These are phyloP conservation scores for Odontomachus brunneus DNA, from an alignment of 1,140 invertebrate species.

Conservation along the genomic window DNA sequence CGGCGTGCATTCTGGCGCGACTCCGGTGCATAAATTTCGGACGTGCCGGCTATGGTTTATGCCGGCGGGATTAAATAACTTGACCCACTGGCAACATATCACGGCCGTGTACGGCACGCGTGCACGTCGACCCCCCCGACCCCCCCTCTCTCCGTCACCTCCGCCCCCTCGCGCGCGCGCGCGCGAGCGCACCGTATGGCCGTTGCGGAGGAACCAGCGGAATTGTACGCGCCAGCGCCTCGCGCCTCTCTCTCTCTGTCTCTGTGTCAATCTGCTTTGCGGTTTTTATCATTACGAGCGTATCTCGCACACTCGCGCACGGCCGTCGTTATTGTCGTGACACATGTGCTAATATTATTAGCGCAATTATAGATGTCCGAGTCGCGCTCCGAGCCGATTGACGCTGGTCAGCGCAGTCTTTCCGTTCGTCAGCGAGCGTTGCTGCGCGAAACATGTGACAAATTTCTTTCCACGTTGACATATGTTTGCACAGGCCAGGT, in stretches of 20 bases:
- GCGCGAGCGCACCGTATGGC: no score
- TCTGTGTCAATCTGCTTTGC: background rate
- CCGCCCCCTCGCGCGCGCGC: no score
- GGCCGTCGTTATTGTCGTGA: background rate
- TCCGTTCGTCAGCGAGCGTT: no score
- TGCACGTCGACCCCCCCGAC: background rate
- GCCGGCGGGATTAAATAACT: constrained; percentile 83
- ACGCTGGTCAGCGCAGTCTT: no score
- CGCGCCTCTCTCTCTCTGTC: no score
- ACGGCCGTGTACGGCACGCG: constrained; percentile 65
- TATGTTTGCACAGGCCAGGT: no score
- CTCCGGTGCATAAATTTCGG: constrained; percentile 80
- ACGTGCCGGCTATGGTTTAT: constrained; percentile 81
- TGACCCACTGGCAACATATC: constrained; percentile 83
- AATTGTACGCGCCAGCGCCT: constrained; percentile 1
- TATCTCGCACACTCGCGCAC: background rate
- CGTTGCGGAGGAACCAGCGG: background rate
- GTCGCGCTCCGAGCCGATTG: background rate
- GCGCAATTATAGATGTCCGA: background rate
- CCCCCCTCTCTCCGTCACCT: background rate
- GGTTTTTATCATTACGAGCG: constrained; percentile 5
- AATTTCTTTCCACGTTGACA: no score
- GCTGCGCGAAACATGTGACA: no score
- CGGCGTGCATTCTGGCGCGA: constrained; percentile 61
- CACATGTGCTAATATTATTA: background rate